These are phyloP conservation scores for Sardina pilchardus DNA, from an alignment of 2,113 vertebrate species.

Conservation along the genomic window DNA sequence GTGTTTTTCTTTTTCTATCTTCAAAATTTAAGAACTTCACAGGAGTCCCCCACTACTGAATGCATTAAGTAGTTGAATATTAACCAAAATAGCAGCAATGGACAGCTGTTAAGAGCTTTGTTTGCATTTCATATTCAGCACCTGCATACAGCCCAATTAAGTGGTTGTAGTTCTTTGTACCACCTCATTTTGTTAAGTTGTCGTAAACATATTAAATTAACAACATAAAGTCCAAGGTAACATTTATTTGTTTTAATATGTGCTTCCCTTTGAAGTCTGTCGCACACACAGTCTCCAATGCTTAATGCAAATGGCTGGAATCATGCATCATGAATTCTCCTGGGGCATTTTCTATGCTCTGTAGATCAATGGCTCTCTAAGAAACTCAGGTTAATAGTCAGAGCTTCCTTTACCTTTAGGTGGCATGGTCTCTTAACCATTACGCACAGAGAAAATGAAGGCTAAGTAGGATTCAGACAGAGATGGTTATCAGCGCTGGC, in stretches of 20 bases:
- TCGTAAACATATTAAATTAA: not conserved
- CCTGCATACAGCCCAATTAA: not conserved
- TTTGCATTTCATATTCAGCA: not conserved
- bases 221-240: not conserved
- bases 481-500: constrained; percentile 25
- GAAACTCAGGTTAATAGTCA: not conserved
- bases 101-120: not conserved
- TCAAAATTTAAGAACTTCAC: not conserved
- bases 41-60: not conserved
- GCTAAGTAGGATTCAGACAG: not conserved
- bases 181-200: not conserved
- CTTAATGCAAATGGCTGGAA: not conserved
- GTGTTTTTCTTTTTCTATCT: not conserved
- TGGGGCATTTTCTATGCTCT: constrained; percentile 30
- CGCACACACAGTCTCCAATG: not conserved
- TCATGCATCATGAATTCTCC: not conserved
- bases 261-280: not conserved
- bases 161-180: not conserved
- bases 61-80: not conserved
- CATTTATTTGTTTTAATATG: not conserved
- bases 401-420: not conserved
- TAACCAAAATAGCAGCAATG: not conserved
- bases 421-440: not conserved
- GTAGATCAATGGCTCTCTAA: constrained; percentile 35
- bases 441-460: not conserved